Evolutionary conservation across 2,113 vertebrate genomes (phyloP).

Genomic region (Pipa parva): DNA sequence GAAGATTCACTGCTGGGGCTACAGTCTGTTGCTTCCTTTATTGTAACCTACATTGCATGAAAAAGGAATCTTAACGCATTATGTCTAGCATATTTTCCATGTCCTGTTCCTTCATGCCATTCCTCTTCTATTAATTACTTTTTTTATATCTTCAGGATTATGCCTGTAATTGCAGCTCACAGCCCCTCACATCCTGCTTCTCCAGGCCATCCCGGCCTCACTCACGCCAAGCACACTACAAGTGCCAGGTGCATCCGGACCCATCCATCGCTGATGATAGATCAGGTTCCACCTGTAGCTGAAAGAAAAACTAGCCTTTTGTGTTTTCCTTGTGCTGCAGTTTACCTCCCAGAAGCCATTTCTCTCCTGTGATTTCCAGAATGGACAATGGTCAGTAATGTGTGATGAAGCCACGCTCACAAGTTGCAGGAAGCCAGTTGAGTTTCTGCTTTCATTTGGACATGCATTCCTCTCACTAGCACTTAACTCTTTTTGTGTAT

Average conservation of each 20-base stretch:
- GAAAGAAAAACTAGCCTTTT: neutral
- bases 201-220: constrained; percentile 73
- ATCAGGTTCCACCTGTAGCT: neutral
- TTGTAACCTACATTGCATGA: no score
- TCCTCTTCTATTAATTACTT: neutral
- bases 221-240: constrained; percentile 74
- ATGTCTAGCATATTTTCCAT: no score
- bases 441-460: neutral
- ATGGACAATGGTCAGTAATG: neutral
- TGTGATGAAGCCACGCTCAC: neutral
- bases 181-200: constrained; percentile 82
- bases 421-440: neutral
- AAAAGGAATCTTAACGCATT: no score
- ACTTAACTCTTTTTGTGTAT: neutral
- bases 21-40: no score
- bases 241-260: constrained; percentile 79
- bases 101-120: no score
- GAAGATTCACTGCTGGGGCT: no score
- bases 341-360: neutral
- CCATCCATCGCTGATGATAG: constrained; percentile 8
- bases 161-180: constrained; percentile 84
- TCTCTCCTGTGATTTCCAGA: neutral
- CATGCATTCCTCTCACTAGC: neutral
- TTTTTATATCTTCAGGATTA: constrained; percentile 67
- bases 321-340: neutral